These are phyloP conservation scores for Cryptoprocta ferox DNA, from an alignment of 2,797 vertebrate species.

Conservation along the genomic window DNA sequence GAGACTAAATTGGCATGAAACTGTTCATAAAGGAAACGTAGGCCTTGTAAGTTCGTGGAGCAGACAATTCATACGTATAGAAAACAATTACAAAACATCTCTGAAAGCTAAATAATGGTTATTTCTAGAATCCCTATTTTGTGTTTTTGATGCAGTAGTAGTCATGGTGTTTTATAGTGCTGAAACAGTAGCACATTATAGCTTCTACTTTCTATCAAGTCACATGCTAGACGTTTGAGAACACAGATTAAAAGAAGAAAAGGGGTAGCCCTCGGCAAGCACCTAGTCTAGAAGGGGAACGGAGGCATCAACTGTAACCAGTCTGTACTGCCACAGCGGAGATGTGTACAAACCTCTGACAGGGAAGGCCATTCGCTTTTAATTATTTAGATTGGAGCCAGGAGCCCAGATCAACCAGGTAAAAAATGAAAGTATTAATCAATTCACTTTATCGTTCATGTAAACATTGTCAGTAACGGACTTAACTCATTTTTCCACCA, in stretches of 20 bases:
- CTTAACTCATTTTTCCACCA: constrained; percentile 51
- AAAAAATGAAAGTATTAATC: not conserved
- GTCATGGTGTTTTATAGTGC: not conserved
- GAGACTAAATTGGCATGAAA: constrained; percentile 29
- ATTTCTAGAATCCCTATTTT: not conserved
- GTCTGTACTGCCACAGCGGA: not conserved
- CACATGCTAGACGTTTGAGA: not conserved
- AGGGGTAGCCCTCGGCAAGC: not conserved
- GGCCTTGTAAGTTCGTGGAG: not conserved
- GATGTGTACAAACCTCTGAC: not conserved
- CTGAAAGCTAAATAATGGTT: not conserved
- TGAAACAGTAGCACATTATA: not conserved
- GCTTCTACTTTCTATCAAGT: not conserved
- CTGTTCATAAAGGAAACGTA: constrained; percentile 9
- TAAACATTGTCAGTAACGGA: not conserved
- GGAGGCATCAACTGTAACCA: no score
- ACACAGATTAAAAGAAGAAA: not conserved
- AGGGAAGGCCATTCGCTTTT: not conserved
- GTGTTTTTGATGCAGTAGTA: not conserved
- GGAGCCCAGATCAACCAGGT: not conserved
- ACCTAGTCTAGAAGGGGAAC: not conserved
- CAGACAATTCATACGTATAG: not conserved
- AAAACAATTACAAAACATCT: not conserved
- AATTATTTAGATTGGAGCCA: not conserved
- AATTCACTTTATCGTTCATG: not conserved